Evolutionary conservation across 1,140 invertebrate genomes (phyloP), one percentile per base, ranked within the genome.

Genomic region (Euura lappo): DNA sequence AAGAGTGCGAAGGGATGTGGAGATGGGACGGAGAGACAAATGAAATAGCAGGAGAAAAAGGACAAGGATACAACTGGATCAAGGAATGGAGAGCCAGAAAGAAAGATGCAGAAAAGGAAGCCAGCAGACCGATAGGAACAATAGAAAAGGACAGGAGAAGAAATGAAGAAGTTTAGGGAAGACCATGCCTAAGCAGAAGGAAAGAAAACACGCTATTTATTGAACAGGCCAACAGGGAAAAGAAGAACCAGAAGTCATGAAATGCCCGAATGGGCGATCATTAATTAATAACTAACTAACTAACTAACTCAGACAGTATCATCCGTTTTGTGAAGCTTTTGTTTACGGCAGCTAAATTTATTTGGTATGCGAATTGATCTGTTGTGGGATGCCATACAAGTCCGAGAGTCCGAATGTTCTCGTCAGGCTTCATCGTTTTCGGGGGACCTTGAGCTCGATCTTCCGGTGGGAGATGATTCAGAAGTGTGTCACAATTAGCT

Each of bases 41-140:
- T 10, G 60, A 64, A 64, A 64, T 64, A 64, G 60, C 60, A 10
- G 60, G 60, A 13, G 60, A 64, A 13, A 64, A 64, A 1, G 60
- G 60, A 64, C 8, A 64, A 64, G 2, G 60, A 13, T 64, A 64
- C 60, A 13, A 64, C 8, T 64, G 60, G 60, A 64, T 64, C 8
- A 10, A 13, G 13, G 60, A 64, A 64, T 64, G 60, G 60, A 64
- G 8, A 64, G 1, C 8, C 8, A 64, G 60, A 64, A 64, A 64
- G 13, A 13, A 64, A 64, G 60, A 64, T 10, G 60, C 60, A 13
- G 60, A 64, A 64, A 64, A 64, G 60, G 60, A 64, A 64, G 60
- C 60, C 1, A 13, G 8, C 13, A 64, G 2, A 13, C 8, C 13
- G 13, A 64, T 10, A 10, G 8, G 1, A 64, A 13, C 8, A 64